These are phyloP conservation scores for Erpetoichthys calabaricus DNA, from an alignment of 2,797 vertebrate genomes.

Conservation along the genomic window DNA sequence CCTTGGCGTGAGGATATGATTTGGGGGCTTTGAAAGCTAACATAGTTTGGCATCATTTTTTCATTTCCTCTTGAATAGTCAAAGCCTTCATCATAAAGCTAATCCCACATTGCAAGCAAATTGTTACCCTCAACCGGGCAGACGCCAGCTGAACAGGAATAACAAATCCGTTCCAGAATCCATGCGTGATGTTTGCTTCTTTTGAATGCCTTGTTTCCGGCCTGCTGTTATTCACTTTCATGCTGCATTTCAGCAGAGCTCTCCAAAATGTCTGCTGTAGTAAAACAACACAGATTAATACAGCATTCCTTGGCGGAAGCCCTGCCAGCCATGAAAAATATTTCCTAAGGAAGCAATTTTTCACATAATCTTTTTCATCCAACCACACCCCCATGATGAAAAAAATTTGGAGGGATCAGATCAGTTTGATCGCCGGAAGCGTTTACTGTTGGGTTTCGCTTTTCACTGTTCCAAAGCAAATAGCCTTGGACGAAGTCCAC, in stretches of 20 bases:
- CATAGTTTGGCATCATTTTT: too few species aligned
- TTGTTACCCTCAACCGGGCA: slow-evolving; percentile 28
- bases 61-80: background rate
- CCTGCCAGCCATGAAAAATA: slow-evolving; percentile 36
- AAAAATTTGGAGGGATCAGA: slow-evolving; percentile 32
- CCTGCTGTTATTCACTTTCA: slow-evolving; percentile 36
- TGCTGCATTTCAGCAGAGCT: slow-evolving; percentile 33
- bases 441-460: too few species aligned
- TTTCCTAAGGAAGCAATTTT: slow-evolving; percentile 49
- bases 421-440: too few species aligned
- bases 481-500: too few species aligned
- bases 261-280: slow-evolving; percentile 22
- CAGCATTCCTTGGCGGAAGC: slow-evolving; percentile 41
- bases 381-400: slow-evolving; percentile 24
- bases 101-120: slow-evolving; percentile 40
- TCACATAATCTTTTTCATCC: slow-evolving; percentile 32
- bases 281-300: slow-evolving; percentile 46
- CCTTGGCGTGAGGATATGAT: too few species aligned
- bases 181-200: slow-evolving; percentile 39
- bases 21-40: too few species aligned
- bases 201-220: slow-evolving; percentile 28
- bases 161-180: slow-evolving; percentile 10
- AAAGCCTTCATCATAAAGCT: too few species aligned
- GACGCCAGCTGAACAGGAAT: slow-evolving; percentile 15
- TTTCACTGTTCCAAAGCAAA: too few species aligned